These are phyloP conservation scores for Chrysolina haemoptera DNA, from an alignment of 2,888 invertebrate species.

Conservation along the genomic window DNA sequence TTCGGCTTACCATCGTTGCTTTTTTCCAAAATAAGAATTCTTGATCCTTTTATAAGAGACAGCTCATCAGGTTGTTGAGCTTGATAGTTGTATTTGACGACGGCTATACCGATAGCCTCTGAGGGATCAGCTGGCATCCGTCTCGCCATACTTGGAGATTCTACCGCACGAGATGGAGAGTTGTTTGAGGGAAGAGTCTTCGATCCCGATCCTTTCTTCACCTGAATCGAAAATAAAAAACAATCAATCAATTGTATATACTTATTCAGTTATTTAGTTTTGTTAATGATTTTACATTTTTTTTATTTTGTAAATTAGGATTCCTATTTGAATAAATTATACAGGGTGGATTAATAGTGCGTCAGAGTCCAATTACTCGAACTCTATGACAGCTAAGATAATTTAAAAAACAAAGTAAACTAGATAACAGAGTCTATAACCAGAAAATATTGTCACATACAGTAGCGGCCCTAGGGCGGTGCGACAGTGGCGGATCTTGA, in stretches of 20 bases:
- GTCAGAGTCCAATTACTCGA: too few species aligned
- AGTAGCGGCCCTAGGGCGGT: too few species aligned
- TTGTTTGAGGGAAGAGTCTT: constrained; percentile 90
- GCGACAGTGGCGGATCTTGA: too few species aligned
- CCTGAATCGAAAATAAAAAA: constrained; percentile 59
- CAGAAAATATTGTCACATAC: too few species aligned
- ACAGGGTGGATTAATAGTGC: too few species aligned
- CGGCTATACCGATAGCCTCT: constrained; percentile 89
- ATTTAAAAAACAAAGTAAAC: too few species aligned
- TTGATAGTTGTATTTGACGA: constrained; percentile 96
- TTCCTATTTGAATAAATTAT: too few species aligned
- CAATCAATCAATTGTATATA: not conserved
- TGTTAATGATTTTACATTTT: too few species aligned
- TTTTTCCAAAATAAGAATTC: constrained; percentile 96
- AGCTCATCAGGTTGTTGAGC: constrained; percentile 98
- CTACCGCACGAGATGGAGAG: constrained; percentile 84
- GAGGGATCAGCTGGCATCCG: constrained; percentile 86
- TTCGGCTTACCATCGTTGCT: constrained; percentile 85
- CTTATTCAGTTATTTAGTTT: too few species aligned
- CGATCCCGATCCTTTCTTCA: constrained; percentile 79
- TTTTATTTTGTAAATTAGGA: too few species aligned
- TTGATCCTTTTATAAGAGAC: constrained; percentile 93
- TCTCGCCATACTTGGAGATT: constrained; percentile 83
- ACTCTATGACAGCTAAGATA: too few species aligned
- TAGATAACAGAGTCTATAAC: too few species aligned